These are phyloP conservation scores for Acridotheres tristis DNA, from an alignment of 2,797 vertebrate species.

Conservation along the genomic window DNA sequence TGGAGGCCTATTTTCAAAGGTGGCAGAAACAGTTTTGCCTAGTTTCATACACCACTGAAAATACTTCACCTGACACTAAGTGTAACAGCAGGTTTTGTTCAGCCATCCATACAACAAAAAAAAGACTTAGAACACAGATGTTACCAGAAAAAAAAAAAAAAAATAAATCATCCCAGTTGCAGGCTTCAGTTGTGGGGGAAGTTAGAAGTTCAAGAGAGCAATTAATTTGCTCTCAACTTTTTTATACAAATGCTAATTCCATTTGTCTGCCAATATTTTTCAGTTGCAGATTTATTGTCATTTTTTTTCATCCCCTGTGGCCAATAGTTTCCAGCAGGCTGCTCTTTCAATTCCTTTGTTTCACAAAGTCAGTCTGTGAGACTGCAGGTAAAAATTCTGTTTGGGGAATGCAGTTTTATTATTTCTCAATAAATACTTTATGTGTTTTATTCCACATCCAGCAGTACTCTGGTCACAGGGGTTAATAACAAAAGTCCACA, in stretches of 20 bases:
- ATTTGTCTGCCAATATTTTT: neutral
- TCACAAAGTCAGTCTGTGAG: neutral
- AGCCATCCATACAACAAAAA: neutral
- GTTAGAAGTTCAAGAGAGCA: neutral
- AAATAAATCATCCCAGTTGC: neutral
- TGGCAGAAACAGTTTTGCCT: neutral
- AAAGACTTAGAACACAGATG: neutral
- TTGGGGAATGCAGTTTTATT: constrained; percentile 7
- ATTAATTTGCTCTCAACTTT: neutral
- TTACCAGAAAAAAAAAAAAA: neutral
- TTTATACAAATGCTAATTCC: neutral
- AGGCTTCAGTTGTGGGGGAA: neutral
- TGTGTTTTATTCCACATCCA: neutral
- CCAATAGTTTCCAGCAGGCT: neutral
- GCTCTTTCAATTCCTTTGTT: neutral
- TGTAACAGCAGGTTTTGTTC: neutral
- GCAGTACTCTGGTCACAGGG: neutral
- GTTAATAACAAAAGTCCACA: neutral
- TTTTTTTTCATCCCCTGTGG: too few relatives aligned
- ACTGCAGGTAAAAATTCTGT: neutral
- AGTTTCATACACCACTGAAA: neutral
- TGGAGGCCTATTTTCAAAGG: neutral
- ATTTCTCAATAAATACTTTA: constrained; percentile 20
- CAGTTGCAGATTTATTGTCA: neutral
- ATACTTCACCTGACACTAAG: neutral